These are phyloP conservation scores for Chymomyza amoena DNA, from an alignment of 2,888 invertebrate species.

Conservation along the genomic window DNA sequence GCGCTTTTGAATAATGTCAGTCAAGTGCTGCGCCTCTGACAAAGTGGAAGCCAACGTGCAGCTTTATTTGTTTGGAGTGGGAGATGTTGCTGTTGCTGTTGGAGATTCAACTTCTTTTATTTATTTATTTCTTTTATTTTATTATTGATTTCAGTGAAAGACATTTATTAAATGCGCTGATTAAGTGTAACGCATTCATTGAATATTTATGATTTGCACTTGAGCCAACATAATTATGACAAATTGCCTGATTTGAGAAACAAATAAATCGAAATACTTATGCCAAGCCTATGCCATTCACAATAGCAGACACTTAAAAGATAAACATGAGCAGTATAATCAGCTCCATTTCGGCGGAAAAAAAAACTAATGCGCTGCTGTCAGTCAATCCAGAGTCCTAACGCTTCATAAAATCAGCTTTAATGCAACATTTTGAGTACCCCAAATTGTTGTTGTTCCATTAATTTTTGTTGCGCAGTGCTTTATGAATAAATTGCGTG, in stretches of 20 bases:
- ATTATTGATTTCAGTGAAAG: conserved; percentile 28
- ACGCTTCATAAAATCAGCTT: conserved; percentile 26
- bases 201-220: conserved; percentile 50
- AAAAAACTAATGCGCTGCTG: conserved; percentile 1
- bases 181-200: conserved; percentile 54
- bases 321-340: background rate
- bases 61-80: conserved; percentile 41
- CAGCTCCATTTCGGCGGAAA: no score
- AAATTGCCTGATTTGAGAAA: conserved; percentile 26
- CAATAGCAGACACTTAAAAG: background rate
- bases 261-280: background rate
- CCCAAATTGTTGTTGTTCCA: conserved; percentile 23
- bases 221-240: conserved; percentile 52
- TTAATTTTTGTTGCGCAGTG: background rate
- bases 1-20: conserved; percentile 64
- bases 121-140: conserved; percentile 22
- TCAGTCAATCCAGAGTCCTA: conserved; percentile 2
- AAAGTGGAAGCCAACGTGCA: conserved; percentile 5
- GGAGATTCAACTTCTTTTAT: conserved; percentile 20
- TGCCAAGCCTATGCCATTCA: background rate
- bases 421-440: conserved; percentile 42
- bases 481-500: background rate
- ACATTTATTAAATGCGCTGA: conserved; percentile 68
- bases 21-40: conserved; percentile 56
- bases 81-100: background rate